phyloP scores from a whole-genome alignment of 2,113 vertebrate species.

The Peromyscus leucopus region DNA sequence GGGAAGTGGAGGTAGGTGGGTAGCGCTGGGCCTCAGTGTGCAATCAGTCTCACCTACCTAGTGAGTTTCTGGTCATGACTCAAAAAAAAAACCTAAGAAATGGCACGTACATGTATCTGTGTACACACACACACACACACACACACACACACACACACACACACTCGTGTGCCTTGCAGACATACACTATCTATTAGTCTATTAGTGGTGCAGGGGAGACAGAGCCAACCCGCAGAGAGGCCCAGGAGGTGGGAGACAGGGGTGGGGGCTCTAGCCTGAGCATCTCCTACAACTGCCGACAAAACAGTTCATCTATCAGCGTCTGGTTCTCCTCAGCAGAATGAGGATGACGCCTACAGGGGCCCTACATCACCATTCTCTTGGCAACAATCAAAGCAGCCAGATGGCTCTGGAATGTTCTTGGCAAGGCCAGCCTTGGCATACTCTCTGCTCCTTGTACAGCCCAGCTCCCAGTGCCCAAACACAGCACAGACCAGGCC shows the following conservation, averaged over 20 bases:
- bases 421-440: slow-evolving; percentile 6
- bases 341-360: background rate
- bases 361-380: slow-evolving; percentile 15
- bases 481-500: background rate
- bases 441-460: background rate
- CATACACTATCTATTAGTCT: background rate
- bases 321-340: slow-evolving; percentile 4
- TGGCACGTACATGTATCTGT: background rate
- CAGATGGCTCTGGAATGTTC: slow-evolving; percentile 46
- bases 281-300: background rate
- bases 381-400: slow-evolving; percentile 29
- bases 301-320: slow-evolving; percentile 8
- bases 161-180: background rate
- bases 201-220: background rate
- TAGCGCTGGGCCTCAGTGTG: background rate
- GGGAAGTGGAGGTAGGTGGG: background rate
- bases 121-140: background rate
- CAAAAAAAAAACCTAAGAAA: background rate
- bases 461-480: background rate
- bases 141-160: background rate
- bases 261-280: background rate
- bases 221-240: background rate
- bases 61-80: background rate
- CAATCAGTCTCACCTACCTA: too few relatives aligned
- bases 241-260: background rate